phyloP scores from a whole-genome alignment of 2,888 invertebrate species.

The Isotomurus palustris region DNA sequence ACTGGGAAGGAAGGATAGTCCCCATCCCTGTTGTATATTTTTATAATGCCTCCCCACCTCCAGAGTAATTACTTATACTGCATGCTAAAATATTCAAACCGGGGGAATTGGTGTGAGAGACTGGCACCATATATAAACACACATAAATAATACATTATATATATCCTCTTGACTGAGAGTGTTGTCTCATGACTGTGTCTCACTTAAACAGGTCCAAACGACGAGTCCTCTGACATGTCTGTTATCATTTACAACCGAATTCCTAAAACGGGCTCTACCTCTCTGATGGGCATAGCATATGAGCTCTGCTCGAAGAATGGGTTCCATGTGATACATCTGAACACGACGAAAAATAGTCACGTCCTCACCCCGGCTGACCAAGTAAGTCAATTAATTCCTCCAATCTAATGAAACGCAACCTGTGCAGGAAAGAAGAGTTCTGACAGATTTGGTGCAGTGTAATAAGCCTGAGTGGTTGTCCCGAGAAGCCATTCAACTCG shows the following conservation, averaged over 20 bases:
- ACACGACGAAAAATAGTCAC: conserved; percentile 92
- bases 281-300: conserved; percentile 87
- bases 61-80: no score
- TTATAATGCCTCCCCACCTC: no score
- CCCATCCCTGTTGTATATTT: no score
- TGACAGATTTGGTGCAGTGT: neutral
- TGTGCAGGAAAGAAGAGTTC: neutral
- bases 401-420: conserved; percentile 4
- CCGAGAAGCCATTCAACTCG: neutral
- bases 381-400: conserved; percentile 49
- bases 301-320: conserved; percentile 70
- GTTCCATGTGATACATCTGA: conserved; percentile 86
- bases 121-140: no score
- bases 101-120: no score
- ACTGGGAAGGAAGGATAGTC: no score
- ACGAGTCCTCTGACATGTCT: conserved; percentile 56
- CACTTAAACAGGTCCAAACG: conserved; percentile 25
- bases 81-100: no score
- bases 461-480: neutral
- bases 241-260: conserved; percentile 92
- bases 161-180: no score
- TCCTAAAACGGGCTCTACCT: conserved; percentile 95
- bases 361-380: conserved; percentile 91
- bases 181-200: conserved; percentile 5
- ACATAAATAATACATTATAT: no score